These are phyloP conservation scores for Schizopygopsis pylzovi DNA, from an alignment of 2,797 vertebrate species.

Conservation along the genomic window DNA sequence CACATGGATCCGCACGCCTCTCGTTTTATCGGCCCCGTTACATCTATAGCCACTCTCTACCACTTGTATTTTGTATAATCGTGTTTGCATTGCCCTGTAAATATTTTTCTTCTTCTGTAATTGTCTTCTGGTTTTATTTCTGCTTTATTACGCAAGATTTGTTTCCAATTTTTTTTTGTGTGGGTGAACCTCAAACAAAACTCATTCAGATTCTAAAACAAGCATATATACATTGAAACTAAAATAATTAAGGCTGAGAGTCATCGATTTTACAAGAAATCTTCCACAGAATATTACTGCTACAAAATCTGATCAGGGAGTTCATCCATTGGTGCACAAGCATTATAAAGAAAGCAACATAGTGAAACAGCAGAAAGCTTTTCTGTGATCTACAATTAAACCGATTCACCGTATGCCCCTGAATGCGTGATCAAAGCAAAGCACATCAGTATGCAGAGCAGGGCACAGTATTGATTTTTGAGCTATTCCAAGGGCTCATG, in stretches of 20 bases:
- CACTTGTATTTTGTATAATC: not conserved
- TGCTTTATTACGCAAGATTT: not conserved
- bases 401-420: constrained; percentile 29
- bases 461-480: constrained; percentile 58
- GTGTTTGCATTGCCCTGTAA: not conserved
- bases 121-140: not conserved
- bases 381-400: constrained; percentile 42
- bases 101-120: not conserved
- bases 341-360: not conserved
- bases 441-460: constrained; percentile 62
- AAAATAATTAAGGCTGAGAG: constrained; percentile 12
- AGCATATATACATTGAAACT: not conserved
- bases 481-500: constrained; percentile 56
- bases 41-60: not conserved
- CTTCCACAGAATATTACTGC: constrained; percentile 8
- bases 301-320: constrained; percentile 20
- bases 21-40: no score
- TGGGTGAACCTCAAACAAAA: not conserved
- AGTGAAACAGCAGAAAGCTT: constrained; percentile 27
- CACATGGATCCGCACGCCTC: no score
- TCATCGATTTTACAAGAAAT: constrained; percentile 26
- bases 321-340: constrained; percentile 8
- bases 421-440: constrained; percentile 49
- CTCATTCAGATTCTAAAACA: not conserved
- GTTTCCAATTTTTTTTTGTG: not conserved